Base-by-base conservation (phyloP, 2,113 vertebrate species). In the Campylorhamphus procurvoides region DNA sequence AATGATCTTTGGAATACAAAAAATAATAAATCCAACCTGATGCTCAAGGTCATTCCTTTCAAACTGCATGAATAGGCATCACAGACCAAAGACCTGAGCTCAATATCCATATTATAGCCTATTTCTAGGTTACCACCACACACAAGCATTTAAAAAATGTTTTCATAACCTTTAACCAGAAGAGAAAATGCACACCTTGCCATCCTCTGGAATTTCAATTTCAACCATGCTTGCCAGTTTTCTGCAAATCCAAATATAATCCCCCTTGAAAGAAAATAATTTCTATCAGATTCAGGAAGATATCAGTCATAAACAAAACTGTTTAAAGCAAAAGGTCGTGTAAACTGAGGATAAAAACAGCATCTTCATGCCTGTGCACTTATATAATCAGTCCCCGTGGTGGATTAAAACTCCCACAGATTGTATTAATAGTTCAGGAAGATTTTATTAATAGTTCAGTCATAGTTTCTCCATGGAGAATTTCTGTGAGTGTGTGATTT, bases 361-460 rank as follows among this genome's bases (percentile, higher is more conserved):
- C n/a, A 76, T 88, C 46, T 85, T 66, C 18, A 19, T 89, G 42
- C 40, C 66, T 76, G 12, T 80, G 23, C 68, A 40, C 84, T 95
- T 90, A 87, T 17, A 74, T 95, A 95, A 95, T 46, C 86, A 75
- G 46, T 66, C 72, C 25, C 52, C 0, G 0, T 14, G 3, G 71
- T 46, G 49, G 63, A 79, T 94, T 83, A 93, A 81, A 87, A 1
- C 40, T 94, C 79, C 73, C 63, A 91, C 58, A 73, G 49, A 84
- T 25, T 0, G 0, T 78, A 93, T 75, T 90, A 94, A 89, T 75
- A 89, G 83, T 68, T 93, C 56, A 78, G 80, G 52, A 68, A 92
- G 47, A 79, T 93, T 89, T 91, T 94, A 90, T 90, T 94, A 95
- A 95, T 93, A 94, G 88, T 89, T 94, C 28, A 9, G 37, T 78